Evolutionary conservation across 2,888 invertebrate species (phyloP), one percentile per base, ranked within the genome.

Genomic region (Synergus gifuensis): DNA sequence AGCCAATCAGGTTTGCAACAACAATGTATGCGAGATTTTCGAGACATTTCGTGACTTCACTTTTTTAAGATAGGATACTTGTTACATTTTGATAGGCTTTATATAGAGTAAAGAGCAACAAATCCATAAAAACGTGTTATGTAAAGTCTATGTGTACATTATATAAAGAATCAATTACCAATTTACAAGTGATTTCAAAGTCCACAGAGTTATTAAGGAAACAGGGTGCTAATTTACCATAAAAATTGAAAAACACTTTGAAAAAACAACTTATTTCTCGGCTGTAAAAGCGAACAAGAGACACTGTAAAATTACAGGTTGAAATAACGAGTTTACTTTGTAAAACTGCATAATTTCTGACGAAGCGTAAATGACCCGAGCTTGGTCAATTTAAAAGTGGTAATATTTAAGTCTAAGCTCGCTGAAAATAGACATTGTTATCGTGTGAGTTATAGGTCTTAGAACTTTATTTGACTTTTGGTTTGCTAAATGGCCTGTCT

Each of bases 281-380:
- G 8, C 54, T n/a, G 42, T n/a, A 54, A 54, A 8, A 8, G n/a
- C 54, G 8, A 54, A 54, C 16, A 54, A n/a, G 7, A 1, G 12
- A 54, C 8, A 12, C 2, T n/a, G n/a, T 7, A n/a, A 54, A 54
- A 12, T 67, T 18, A 11, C 14, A 67, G 4, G 44, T 44, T 46
- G 14, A 67, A 28, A 22, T 18, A 44, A 44, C 18, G 11, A 46
- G 18, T 22, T 22, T 46, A 2, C 18, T 67, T 42, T 16, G 22
- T n/a, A 67, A 67, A 46, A 22, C 44, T 18, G 46, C 54, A n/a
- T 46, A 69, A 69, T 69, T 69, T 49, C 49, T 36, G 73, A 49
- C 36, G 49, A 69, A 73, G 28, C 36, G 54, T 73, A 49, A 54
- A 73, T 36, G 36, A 54, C 73, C 36, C 49, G 36, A 64, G n/a